A percentile compares a stretch with the other conserved stretches of the same genome.
These are phyloP conservation scores for Pongo abelii DNA, from an alignment of 2,113 vertebrate species.

Conservation along the genomic window DNA sequence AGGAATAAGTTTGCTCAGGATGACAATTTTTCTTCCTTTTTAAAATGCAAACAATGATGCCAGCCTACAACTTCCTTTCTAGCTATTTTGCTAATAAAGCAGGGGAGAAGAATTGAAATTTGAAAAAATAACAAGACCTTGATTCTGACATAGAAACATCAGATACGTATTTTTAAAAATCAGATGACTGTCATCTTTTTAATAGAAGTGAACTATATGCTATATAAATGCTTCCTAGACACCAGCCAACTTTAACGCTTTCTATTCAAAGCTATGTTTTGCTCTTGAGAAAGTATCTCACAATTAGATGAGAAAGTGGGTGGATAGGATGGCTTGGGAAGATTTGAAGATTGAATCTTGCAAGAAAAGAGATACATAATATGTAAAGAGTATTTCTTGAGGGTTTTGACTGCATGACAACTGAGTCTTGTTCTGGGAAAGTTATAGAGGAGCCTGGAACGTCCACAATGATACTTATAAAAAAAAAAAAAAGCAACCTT, in stretches of 20 bases:
- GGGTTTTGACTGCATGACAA: slow-evolving; percentile 53
- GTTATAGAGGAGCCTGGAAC: slow-evolving; percentile 63
- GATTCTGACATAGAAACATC: slow-evolving; percentile 73
- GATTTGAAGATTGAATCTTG: slow-evolving; percentile 11
- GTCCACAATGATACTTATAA: not conserved
- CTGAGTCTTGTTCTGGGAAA: slow-evolving; percentile 45
- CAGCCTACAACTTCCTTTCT: not conserved
- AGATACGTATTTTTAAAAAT: slow-evolving; percentile 81
- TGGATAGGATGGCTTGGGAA: not conserved
- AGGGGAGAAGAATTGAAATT: not conserved
- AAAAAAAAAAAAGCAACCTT: not conserved
- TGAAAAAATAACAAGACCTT: not conserved
- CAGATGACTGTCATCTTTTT: slow-evolving; percentile 85
- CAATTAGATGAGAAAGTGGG: slow-evolving; percentile 65
- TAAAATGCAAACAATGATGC: slow-evolving; percentile 26
- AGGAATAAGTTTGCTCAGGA: slow-evolving; percentile 36
- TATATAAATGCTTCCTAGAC: slow-evolving; percentile 83
- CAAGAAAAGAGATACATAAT: slow-evolving; percentile 61
- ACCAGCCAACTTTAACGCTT: slow-evolving; percentile 85
- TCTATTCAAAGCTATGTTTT: slow-evolving; percentile 51
- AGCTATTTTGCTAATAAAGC: slow-evolving; percentile 22
- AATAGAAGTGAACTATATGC: slow-evolving; percentile 90
- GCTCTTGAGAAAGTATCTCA: not conserved
- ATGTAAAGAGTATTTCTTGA: slow-evolving; percentile 65
- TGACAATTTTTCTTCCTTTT: slow-evolving; percentile 41